Conservation (phyloP, 2,888 invertebrate genomes). For the Xestia sexstrigata region DNA sequence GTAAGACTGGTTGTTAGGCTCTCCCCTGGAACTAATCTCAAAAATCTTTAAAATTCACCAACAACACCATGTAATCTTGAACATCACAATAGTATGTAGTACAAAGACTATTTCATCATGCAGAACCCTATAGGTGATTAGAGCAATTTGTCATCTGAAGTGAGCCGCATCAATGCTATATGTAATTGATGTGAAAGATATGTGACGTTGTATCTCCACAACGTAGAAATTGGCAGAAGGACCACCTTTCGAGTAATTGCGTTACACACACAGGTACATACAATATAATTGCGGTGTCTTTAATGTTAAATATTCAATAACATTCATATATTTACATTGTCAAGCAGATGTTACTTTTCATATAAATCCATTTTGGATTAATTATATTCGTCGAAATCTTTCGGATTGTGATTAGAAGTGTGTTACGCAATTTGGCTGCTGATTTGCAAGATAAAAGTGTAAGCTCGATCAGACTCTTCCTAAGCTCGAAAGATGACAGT, state of each 20-base stretch:
- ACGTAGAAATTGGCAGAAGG: slow-evolving; percentile 8
- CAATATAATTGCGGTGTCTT: background rate
- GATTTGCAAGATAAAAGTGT: background rate
- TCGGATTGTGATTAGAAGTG: background rate
- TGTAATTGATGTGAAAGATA: slow-evolving; percentile 61
- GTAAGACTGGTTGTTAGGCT: background rate
- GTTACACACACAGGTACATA: background rate
- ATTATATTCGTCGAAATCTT: background rate
- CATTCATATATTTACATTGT: background rate
- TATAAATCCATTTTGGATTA: no score
- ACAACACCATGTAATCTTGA: background rate
- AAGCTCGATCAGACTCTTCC: no score
- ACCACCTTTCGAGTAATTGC: background rate
- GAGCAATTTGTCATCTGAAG: slow-evolving; percentile 68
- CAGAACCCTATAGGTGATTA: slow-evolving; percentile 41
- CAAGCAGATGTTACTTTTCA: no score
- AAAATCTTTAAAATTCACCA: background rate
- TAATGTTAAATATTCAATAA: background rate
- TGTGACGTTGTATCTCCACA: slow-evolving; percentile 19
- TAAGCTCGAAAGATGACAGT: no score
- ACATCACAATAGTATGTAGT: background rate
- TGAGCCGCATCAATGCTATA: slow-evolving; percentile 42
- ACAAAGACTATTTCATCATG: slow-evolving; percentile 16
- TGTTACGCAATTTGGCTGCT: background rate
- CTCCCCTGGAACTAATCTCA: background rate